Evolutionary conservation across 2,113 vertebrate genomes (phyloP).

Genomic region (Pelecanoides urinatrix): DNA sequence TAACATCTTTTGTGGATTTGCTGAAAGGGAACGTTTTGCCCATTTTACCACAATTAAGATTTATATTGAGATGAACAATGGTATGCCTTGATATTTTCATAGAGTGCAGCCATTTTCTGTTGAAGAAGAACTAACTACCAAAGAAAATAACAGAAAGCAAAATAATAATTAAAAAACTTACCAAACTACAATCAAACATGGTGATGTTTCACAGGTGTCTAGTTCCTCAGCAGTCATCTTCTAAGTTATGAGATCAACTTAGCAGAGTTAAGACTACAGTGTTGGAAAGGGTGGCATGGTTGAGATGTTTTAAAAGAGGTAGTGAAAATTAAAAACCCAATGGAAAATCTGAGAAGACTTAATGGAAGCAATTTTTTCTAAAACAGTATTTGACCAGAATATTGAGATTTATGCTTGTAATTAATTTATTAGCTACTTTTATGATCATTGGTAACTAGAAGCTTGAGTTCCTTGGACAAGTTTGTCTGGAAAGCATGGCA

Average conservation of each 20-base stretch:
- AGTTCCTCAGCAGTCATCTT: background rate
- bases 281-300: background rate
- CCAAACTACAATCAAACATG: background rate
- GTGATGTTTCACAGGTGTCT: background rate
- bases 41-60: background rate
- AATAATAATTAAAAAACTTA: background rate
- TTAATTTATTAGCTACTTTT: background rate
- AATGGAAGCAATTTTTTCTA: background rate
- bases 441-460: background rate
- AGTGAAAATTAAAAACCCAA: background rate
- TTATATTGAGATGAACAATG: background rate
- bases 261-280: background rate
- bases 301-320: background rate
- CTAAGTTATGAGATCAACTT: background rate
- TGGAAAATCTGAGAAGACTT: background rate
- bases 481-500: background rate
- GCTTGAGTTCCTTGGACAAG: background rate
- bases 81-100: background rate
- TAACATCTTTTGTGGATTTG: background rate
- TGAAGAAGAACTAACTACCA: background rate
- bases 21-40: background rate
- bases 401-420: background rate
- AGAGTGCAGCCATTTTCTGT: background rate
- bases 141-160: background rate
- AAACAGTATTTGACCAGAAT: background rate